phyloP scores from a whole-genome alignment of 2,888 invertebrate genomes.

The Hypomecis punctinalis region DNA sequence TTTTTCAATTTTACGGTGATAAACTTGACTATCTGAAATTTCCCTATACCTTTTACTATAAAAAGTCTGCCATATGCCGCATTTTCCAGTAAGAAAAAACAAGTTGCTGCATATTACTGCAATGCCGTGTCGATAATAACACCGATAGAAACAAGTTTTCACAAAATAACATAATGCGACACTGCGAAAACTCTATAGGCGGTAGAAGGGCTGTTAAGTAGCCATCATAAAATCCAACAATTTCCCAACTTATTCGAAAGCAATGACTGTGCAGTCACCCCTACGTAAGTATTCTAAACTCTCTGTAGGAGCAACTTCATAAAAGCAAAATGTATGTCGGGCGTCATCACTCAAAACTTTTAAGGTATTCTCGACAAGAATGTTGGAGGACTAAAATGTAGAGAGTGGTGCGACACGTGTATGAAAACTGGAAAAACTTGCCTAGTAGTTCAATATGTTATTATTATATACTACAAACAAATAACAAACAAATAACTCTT shows the following conservation, averaged over 20 bases:
- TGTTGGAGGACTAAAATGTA: constrained; percentile 39
- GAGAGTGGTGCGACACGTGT: constrained; percentile 26
- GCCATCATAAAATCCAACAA: constrained; percentile 32
- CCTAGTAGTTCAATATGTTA: constrained; percentile 19
- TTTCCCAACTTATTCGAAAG: constrained; percentile 54
- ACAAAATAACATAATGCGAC: too few relatives aligned
- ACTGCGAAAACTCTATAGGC: too few relatives aligned
- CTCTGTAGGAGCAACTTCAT: constrained; percentile 52
- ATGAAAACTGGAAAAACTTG: constrained; percentile 1
- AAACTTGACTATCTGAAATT: too few relatives aligned
- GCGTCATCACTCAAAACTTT: constrained; percentile 66
- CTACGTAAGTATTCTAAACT: constrained; percentile 51
- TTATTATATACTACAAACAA: too few relatives aligned
- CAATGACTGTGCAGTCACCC: constrained; percentile 48
- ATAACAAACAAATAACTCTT: too few relatives aligned
- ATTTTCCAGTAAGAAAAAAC: too few relatives aligned
- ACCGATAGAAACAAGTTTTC: too few relatives aligned
- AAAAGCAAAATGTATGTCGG: constrained; percentile 60
- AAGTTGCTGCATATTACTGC: too few relatives aligned
- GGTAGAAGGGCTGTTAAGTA: constrained; percentile 6
- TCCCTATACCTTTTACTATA: too few relatives aligned
- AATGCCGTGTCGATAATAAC: too few relatives aligned
- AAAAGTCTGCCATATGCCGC: too few relatives aligned
- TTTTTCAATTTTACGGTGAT: too few relatives aligned
- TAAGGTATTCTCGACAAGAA: constrained; percentile 51